A percentile compares a stretch with the other conserved stretches of the same genome.
Conservation (phyloP, 2,888 invertebrate genomes). For the Quadriops clusia region DNA sequence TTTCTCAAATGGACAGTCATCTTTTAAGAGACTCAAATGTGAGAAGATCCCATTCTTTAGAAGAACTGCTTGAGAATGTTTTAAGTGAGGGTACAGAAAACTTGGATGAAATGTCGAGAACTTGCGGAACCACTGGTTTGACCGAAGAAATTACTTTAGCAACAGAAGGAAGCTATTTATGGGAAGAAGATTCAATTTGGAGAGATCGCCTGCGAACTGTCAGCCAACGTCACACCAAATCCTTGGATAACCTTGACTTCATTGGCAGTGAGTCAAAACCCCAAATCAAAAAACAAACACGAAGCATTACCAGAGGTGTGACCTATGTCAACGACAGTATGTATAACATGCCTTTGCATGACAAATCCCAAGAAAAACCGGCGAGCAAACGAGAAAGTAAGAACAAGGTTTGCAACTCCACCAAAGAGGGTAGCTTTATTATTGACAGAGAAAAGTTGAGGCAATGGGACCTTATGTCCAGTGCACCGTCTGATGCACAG, state of each 20-base stretch:
- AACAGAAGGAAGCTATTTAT: slow-evolving; percentile 59
- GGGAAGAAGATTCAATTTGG: slow-evolving; percentile 78
- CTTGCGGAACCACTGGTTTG: slow-evolving; percentile 9
- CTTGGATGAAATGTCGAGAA: slow-evolving; percentile 10
- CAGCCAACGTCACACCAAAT: slow-evolving; percentile 69
- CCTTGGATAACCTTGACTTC: slow-evolving; percentile 68
- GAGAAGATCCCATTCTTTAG: slow-evolving; percentile 44
- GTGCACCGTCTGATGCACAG: slow-evolving; percentile 42
- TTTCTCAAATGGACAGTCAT: slow-evolving; percentile 16
- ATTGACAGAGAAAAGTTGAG: slow-evolving; percentile 76
- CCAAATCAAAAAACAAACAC: slow-evolving; percentile 25
- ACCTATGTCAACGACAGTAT: slow-evolving; percentile 69
- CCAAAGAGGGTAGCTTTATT: slow-evolving; percentile 31
- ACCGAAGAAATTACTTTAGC: too few species aligned
- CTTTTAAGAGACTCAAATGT: slow-evolving; percentile 25
- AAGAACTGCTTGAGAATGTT: slow-evolving; percentile 46
- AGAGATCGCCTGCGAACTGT: slow-evolving; percentile 66
- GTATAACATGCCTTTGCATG: slow-evolving; percentile 39
- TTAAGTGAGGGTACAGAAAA: slow-evolving; percentile 25
- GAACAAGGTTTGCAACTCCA: slow-evolving; percentile 28
- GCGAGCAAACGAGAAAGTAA: slow-evolving; percentile 41
- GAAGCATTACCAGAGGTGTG: slow-evolving; percentile 51
- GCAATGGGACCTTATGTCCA: slow-evolving; percentile 83
- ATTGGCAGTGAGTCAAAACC: slow-evolving; percentile 28
- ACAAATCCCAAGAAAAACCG: slow-evolving; percentile 26